These are phyloP conservation scores for Pangasius sanitwongsei DNA, from an alignment of 2,797 vertebrate species.

Conservation along the genomic window DNA sequence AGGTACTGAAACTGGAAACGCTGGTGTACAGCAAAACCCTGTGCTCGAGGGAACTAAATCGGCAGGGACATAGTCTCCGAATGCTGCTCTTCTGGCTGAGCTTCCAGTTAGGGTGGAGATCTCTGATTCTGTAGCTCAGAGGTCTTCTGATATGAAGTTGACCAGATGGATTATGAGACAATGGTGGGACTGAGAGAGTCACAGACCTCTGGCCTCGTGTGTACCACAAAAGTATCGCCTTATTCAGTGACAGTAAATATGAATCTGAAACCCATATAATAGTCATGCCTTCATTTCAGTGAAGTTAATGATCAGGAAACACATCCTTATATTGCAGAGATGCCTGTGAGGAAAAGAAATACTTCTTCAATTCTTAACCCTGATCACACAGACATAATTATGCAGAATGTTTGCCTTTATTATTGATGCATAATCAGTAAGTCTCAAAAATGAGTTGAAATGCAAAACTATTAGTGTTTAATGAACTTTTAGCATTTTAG, in stretches of 20 bases:
- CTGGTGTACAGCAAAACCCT: conserved; percentile 71
- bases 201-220: conserved; percentile 70
- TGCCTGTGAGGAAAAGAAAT: conserved; percentile 55
- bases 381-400: background rate
- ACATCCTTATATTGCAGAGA: conserved; percentile 32
- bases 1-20: conserved; percentile 78
- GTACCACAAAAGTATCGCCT: conserved; percentile 75
- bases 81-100: conserved; percentile 69
- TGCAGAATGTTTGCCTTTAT: background rate
- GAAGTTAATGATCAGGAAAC: conserved; percentile 41
- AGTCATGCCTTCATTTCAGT: conserved; percentile 66
- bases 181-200: conserved; percentile 65
- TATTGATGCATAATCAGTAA: background rate
- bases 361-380: conserved; percentile 42
- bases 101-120: conserved; percentile 59
- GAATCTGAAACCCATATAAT: conserved; percentile 76
- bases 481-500: background rate
- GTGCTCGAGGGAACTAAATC: conserved; percentile 60
- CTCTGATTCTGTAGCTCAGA: conserved; percentile 45
- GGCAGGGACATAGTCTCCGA: conserved; percentile 63
- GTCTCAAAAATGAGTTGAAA: background rate
- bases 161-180: conserved; percentile 65
- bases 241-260: conserved; percentile 78
- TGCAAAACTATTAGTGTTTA: background rate
- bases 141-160: conserved; percentile 69